These are phyloP conservation scores for Xestia sexstrigata DNA, from an alignment of 2,888 invertebrate genomes.

Conservation along the genomic window DNA sequence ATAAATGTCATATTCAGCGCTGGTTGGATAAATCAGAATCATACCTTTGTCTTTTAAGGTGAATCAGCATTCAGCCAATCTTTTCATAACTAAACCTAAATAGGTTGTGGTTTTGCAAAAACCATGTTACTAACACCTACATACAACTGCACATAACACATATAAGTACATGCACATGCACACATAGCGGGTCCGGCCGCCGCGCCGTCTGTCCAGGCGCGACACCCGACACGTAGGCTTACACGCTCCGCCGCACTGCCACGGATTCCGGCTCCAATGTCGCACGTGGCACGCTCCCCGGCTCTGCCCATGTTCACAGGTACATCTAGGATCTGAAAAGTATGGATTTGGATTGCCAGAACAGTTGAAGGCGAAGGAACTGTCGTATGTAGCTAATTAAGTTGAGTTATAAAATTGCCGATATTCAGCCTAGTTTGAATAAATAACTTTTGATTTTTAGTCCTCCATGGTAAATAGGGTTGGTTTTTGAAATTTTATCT, in stretches of 20 bases:
- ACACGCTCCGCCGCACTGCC: constrained; percentile 72
- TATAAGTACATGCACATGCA: constrained; percentile 2
- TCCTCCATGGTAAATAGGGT: neutral
- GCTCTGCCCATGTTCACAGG: constrained; percentile 3
- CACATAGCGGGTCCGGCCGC: constrained; percentile 52
- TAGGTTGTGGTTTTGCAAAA: neutral
- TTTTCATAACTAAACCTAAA: neutral
- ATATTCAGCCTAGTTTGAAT: neutral
- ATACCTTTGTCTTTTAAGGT: neutral
- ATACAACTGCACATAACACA: neutral
- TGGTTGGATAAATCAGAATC: neutral
- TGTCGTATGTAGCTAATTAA: no score
- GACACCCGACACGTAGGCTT: constrained; percentile 71
- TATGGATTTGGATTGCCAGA: no score
- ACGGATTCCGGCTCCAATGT: constrained; percentile 71
- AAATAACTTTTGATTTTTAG: neutral
- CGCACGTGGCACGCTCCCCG: constrained; percentile 40
- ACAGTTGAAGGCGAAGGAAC: no score
- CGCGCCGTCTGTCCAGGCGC: constrained; percentile 65
- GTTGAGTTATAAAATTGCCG: no score
- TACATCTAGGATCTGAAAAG: constrained; percentile 2
- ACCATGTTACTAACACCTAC: neutral
- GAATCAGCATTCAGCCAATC: neutral
- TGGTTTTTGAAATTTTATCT: neutral
- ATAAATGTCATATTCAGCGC: neutral